These are phyloP conservation scores for Rhinoderma darwinii DNA, from an alignment of 2,113 vertebrate species.

Conservation along the genomic window DNA sequence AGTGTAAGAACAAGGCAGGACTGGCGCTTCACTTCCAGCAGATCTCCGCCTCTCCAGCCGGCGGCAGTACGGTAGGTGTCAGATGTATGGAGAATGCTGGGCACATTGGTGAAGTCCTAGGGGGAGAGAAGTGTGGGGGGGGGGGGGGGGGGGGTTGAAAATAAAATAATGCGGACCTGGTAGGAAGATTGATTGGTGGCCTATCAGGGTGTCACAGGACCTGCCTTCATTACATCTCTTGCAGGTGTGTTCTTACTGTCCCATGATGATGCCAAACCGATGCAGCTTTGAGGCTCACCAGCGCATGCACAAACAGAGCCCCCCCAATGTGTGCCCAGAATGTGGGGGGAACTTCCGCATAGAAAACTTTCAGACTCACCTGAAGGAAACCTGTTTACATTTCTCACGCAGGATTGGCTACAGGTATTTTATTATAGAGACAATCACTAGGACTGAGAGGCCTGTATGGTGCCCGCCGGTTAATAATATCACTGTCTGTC, in stretches of 20 bases:
- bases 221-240: background rate
- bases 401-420: slow-evolving; percentile 92
- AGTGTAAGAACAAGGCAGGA: slow-evolving; percentile 84
- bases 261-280: slow-evolving; percentile 83
- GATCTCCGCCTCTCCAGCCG: slow-evolving; percentile 19
- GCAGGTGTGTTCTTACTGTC: slow-evolving; percentile 85
- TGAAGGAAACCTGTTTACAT: slow-evolving; percentile 87
- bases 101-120: no score
- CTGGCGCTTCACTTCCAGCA: slow-evolving; percentile 90
- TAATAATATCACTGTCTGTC: background rate
- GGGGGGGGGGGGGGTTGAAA: no score
- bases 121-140: no score
- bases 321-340: slow-evolving; percentile 90
- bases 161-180: no score
- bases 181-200: background rate
- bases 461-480: background rate
- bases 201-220: background rate
- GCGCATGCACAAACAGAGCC: slow-evolving; percentile 85
- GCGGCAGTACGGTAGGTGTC: slow-evolving; percentile 66
- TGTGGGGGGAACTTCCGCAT: slow-evolving; percentile 84
- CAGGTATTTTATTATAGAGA: slow-evolving; percentile 72
- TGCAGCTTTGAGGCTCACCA: slow-evolving; percentile 89
- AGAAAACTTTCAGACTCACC: slow-evolving; percentile 79
- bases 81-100: background rate
- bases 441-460: background rate